Percentiles rank a stretch among this genome's conserved stretches.
Conservation (phyloP, 2,797 vertebrate genomes). For the Malurus splendens region DNA sequence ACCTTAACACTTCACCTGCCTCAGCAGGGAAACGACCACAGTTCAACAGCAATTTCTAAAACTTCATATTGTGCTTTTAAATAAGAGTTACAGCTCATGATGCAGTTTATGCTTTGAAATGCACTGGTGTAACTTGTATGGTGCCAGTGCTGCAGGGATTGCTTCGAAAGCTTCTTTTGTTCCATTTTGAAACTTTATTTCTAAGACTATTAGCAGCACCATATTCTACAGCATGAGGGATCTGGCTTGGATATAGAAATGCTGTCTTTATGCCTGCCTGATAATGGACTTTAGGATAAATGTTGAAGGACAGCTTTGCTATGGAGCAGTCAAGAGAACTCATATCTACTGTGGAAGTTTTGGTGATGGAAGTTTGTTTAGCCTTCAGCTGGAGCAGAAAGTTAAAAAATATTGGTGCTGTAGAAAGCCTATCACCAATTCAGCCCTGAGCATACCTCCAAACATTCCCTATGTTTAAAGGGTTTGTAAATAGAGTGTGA, state of each 20-base stretch:
- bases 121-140: background rate
- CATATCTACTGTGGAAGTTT: accelerated
- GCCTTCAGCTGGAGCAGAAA: background rate
- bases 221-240: background rate
- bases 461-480: background rate
- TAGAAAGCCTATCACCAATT: background rate
- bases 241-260: background rate
- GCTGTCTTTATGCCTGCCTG: background rate
- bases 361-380: background rate
- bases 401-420: background rate
- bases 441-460: background rate
- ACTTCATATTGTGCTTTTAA: background rate
- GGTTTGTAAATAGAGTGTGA: background rate
- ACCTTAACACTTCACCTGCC: background rate
- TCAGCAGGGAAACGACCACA: background rate
- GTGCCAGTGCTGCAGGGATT: background rate
- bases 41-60: background rate
- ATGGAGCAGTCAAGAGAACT: background rate
- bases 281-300: background rate
- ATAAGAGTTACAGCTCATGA: background rate
- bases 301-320: background rate
- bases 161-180: background rate
- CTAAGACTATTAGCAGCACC: background rate
- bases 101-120: background rate
- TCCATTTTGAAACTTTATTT: background rate